phyloP scores from a whole-genome alignment of 2,797 vertebrate genomes.

The Ispidina picta region DNA sequence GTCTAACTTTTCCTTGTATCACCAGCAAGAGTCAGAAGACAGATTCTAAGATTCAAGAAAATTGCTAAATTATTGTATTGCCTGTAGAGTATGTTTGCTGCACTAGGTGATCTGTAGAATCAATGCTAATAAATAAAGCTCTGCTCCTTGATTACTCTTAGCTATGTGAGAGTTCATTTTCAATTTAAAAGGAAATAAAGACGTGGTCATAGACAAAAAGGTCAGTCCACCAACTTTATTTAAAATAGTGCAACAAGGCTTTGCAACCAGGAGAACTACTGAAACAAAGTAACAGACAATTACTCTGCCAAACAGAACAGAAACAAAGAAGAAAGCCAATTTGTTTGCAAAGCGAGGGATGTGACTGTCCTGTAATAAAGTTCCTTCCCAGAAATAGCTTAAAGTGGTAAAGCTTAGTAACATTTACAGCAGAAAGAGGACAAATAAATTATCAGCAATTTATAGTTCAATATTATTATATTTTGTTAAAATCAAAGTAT shows the following conservation, averaged over 20 bases:
- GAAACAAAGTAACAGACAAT: conserved; percentile 45
- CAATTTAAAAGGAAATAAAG: conserved; percentile 61
- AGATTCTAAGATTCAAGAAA: neutral
- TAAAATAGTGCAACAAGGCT: conserved; percentile 11
- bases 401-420: neutral
- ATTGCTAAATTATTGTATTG: conserved; percentile 25
- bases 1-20: neutral
- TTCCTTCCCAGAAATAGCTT: neutral
- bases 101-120: conserved; percentile 25
- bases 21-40: neutral
- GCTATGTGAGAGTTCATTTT: conserved; percentile 33
- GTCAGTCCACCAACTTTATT: conserved; percentile 45
- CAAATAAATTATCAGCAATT: neutral
- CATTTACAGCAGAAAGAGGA: neutral
- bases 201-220: conserved; percentile 5
- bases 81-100: conserved; percentile 26
- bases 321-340: conserved; percentile 37
- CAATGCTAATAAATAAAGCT: conserved; percentile 52
- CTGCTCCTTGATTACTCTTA: conserved; percentile 46
- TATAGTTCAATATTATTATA: neutral
- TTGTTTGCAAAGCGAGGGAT: conserved; percentile 50
- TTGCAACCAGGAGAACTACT: neutral
- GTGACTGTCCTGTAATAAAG: conserved; percentile 25
- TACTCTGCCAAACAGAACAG: conserved; percentile 59
- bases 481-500: neutral